Conservation (phyloP, 1,140 invertebrate genomes). For the Eulimnadia texana region DNA sequence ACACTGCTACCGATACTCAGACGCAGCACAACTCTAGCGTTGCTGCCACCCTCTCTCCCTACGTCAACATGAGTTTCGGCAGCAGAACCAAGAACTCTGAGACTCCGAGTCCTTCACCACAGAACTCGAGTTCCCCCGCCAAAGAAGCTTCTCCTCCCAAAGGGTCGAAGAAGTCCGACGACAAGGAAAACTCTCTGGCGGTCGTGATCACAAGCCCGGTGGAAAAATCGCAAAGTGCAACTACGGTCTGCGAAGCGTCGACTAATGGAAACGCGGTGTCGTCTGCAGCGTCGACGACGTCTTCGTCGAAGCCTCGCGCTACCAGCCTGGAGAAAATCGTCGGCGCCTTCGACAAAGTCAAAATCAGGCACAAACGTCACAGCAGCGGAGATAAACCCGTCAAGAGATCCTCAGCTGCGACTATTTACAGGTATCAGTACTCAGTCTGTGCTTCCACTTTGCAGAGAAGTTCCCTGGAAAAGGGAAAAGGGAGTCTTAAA, state of each 20-base stretch:
- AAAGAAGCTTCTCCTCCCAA: conserved; percentile 4
- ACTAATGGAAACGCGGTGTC: conserved; percentile 17
- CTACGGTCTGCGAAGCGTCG: background rate
- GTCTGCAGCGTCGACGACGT: background rate
- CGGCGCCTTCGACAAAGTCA: conserved; percentile 11
- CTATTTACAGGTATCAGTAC: background rate
- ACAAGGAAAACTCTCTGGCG: conserved; percentile 5
- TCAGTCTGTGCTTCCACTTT: too few relatives aligned
- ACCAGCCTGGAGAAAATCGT: conserved; percentile 14
- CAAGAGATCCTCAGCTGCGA: background rate
- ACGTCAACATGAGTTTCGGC: conserved; percentile 9
- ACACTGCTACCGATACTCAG: background rate
- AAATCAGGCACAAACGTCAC: conserved; percentile 10
- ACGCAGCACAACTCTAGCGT: background rate
- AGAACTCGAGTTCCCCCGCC: background rate
- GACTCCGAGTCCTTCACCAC: background rate
- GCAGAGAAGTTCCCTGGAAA: background rate
- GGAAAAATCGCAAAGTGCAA: background rate
- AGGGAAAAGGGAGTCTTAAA: background rate
- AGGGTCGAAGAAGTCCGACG: background rate
- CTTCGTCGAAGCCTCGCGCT: conserved; percentile 7
- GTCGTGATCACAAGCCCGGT: background rate
- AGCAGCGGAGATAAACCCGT: conserved; percentile 16
- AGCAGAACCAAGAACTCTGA: background rate
- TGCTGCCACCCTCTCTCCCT: background rate